phyloP scores from a whole-genome alignment of 1,140 invertebrate genomes.

The Riptortus pedestris region DNA sequence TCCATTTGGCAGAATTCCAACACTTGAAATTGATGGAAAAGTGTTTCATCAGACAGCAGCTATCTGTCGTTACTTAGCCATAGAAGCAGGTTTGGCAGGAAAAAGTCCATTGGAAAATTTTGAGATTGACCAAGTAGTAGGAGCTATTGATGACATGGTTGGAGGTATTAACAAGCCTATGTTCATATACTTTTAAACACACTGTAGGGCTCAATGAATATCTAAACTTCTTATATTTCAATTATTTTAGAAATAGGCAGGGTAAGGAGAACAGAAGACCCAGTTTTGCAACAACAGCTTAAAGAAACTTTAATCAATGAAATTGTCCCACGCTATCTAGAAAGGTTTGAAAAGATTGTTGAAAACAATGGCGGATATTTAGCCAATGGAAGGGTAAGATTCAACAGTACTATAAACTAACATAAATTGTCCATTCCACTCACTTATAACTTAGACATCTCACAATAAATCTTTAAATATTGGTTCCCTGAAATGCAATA shows the following conservation, averaged over 20 bases:
- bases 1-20: slow-evolving; percentile 43
- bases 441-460: too few relatives aligned
- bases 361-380: neutral
- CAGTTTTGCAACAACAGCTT: neutral
- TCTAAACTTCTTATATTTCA: too few relatives aligned
- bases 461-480: too few relatives aligned
- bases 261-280: neutral
- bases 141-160: slow-evolving; percentile 3
- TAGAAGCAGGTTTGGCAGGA: slow-evolving; percentile 40
- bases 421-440: too few relatives aligned
- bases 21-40: slow-evolving; percentile 44
- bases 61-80: slow-evolving; percentile 44
- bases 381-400: neutral
- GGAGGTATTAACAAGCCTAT: too few relatives aligned
- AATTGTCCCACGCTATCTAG: neutral
- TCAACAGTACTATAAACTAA: too few relatives aligned
- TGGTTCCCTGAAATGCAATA: too few relatives aligned
- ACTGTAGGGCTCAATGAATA: too few relatives aligned
- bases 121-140: slow-evolving; percentile 4
- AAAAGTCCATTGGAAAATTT: slow-evolving; percentile 32
- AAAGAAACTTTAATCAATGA: neutral
- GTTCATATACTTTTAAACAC: too few relatives aligned
- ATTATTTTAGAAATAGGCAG: too few relatives aligned
- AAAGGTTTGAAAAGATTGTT: neutral
- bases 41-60: slow-evolving; percentile 40